These are phyloP conservation scores for Acestrorhynchus altus DNA, from an alignment of 2,797 vertebrate genomes.

Conservation along the genomic window DNA sequence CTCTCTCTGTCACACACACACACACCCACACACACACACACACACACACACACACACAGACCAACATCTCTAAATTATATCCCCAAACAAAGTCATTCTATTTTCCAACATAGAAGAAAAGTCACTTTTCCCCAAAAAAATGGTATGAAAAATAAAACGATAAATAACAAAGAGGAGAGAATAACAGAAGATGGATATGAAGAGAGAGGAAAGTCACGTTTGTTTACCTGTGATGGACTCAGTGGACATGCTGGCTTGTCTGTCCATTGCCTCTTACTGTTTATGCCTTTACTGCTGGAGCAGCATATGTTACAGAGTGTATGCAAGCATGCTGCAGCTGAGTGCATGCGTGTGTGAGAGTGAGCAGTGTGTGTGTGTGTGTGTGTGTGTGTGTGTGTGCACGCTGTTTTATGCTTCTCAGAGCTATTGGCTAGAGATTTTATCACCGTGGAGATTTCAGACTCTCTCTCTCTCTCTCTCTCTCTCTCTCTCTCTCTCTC, in stretches of 20 bases:
- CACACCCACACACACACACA: slow-evolving; percentile 27
- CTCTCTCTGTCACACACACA: background rate
- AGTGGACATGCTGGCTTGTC: slow-evolving; percentile 71
- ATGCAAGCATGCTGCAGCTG: slow-evolving; percentile 45
- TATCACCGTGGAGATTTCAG: slow-evolving; percentile 46
- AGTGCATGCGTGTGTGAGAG: slow-evolving; percentile 52
- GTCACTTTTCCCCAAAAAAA: background rate
- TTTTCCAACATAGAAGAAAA: background rate
- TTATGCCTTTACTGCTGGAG: slow-evolving; percentile 53
- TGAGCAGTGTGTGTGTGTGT: slow-evolving; percentile 53
- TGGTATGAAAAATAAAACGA: background rate
- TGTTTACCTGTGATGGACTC: slow-evolving; percentile 77
- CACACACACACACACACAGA: slow-evolving; percentile 13
- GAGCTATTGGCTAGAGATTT: slow-evolving; percentile 50
- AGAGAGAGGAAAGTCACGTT: slow-evolving; percentile 25
- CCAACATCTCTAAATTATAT: slow-evolving; percentile 10
- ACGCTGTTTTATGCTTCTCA: slow-evolving; percentile 57
- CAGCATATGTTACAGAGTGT: slow-evolving; percentile 57
- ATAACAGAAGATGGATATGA: background rate
- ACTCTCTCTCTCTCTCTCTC: slow-evolving; percentile 51
- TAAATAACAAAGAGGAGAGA: background rate
- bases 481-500: slow-evolving; percentile 2
- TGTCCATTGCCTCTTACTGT: slow-evolving; percentile 70
- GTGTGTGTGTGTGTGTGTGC: slow-evolving; percentile 49
- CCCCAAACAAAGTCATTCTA: slow-evolving; percentile 11